Conservation (phyloP, 2,113 vertebrate genomes). For the Alosa alosa region DNA sequence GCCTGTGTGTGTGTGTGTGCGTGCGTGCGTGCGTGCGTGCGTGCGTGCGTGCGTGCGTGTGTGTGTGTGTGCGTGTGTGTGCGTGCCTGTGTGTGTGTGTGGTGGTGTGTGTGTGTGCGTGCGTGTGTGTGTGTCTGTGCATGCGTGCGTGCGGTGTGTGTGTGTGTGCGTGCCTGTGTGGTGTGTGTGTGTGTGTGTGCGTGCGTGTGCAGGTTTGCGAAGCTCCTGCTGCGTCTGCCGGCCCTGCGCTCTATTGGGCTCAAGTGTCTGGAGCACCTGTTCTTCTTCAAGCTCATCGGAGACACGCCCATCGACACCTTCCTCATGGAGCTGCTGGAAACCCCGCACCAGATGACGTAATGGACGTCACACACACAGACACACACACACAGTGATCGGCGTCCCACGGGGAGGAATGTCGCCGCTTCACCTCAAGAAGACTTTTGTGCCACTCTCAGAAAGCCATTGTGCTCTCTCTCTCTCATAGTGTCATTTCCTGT, state of each 20-base stretch:
- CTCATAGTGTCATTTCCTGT: neutral
- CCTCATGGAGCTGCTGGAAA: conserved; percentile 89
- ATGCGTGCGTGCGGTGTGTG: too few species aligned
- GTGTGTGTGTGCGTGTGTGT: too few species aligned
- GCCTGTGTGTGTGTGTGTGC: too few species aligned
- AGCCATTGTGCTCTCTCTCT: neutral
- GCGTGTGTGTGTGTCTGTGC: too few species aligned
- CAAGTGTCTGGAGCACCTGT: conserved; percentile 88
- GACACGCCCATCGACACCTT: conserved; percentile 91
- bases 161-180: too few species aligned
- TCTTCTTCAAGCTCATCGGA: conserved; percentile 90
- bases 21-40: accelerated
- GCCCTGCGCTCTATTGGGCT: conserved; percentile 86
- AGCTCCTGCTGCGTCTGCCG: conserved; percentile 81
- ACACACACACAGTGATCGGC: neutral
- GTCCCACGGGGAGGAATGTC: neutral
- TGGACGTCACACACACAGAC: conserved; percentile 10
- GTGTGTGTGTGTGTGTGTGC: too few species aligned
- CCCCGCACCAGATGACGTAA: conserved; percentile 85
- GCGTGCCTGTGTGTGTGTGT: too few species aligned
- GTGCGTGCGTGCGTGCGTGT: too few species aligned
- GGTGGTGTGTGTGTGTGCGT: too few species aligned
- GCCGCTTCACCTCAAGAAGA: neutral
- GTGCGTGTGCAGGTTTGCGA: conserved; percentile 76
- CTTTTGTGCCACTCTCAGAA: neutral